phyloP scores from a whole-genome alignment of 2,888 invertebrate species.

The Parnassius mnemosyne region DNA sequence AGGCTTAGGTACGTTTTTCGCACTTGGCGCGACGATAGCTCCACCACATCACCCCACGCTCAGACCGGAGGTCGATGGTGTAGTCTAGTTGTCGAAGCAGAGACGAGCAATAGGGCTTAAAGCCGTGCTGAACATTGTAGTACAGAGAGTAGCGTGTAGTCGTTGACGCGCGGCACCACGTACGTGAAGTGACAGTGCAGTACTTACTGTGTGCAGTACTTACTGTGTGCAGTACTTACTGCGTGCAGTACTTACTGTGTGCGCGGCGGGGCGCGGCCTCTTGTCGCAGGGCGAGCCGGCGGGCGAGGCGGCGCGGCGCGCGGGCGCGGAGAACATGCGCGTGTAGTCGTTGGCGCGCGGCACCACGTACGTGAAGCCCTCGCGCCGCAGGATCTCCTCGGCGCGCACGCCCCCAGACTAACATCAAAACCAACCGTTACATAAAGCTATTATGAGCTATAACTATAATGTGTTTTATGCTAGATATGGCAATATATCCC shows the following conservation, averaged over 20 bases:
- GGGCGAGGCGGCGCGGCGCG: conserved; percentile 58
- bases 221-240: conserved; percentile 1
- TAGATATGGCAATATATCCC: no score
- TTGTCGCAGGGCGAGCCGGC: conserved; percentile 72
- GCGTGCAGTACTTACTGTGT: conserved; percentile 22
- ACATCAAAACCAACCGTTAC: no score
- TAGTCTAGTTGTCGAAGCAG: no score
- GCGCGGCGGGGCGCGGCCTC: conserved; percentile 57
- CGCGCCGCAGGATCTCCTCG: conserved; percentile 60
- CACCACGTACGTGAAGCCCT: conserved; percentile 80
- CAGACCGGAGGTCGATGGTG: no score
- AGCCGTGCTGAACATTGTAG: no score
- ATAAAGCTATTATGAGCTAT: no score
- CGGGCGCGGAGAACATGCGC: conserved; percentile 74
- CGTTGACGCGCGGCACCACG: conserved; percentile 81
- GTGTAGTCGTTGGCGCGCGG: conserved; percentile 80
- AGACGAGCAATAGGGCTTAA: no score
- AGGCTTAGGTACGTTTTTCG: no score
- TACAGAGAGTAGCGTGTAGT: conserved; percentile 54
- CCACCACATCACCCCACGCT: no score
- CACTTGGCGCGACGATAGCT: no score
- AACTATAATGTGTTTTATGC: no score
- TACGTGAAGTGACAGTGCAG: conserved; percentile 63
- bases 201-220: no score
- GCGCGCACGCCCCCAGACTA: conserved; percentile 50